Percentiles rank a stretch among this genome's conserved stretches.
Evolutionary conservation across 35 echinoderm and acorn worm species (phyloP).

Genomic region (Ophiothrix spiculata): DNA sequence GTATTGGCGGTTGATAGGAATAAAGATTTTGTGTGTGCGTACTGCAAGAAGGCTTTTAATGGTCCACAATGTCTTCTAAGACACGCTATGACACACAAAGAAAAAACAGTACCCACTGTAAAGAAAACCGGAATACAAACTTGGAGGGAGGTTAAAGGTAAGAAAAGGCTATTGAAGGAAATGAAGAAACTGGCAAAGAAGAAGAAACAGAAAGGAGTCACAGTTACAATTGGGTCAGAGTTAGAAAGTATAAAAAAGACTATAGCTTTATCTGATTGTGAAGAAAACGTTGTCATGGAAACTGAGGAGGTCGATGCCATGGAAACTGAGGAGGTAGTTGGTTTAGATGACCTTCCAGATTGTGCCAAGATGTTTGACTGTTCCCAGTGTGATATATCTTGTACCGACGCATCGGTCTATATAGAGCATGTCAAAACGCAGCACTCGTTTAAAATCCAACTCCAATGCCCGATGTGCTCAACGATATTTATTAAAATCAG

Average conservation of each 20-base stretch:
- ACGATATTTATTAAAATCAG: not conserved
- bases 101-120: no score
- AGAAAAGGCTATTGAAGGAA: no score
- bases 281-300: no score
- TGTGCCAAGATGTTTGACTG: conserved; percentile 3
- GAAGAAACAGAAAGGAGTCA: no score
- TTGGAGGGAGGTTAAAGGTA: no score
- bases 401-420: not conserved
- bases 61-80: not conserved
- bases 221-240: no score
- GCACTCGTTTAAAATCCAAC: not conserved
- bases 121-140: no score
- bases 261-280: no score
- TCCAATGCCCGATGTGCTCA: not conserved
- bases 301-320: no score
- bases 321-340: no score
- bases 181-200: no score
- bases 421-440: not conserved
- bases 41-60: not conserved
- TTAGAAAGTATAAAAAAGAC: no score
- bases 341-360: not conserved
- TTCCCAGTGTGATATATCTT: not conserved
- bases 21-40: not conserved
- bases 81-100: not conserved
- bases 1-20: not conserved